Percentiles rank a stretch among this genome's conserved stretches.
Evolutionary conservation across 2,888 invertebrate species (phyloP).

Genomic region (Ophonus ardosiacus): DNA sequence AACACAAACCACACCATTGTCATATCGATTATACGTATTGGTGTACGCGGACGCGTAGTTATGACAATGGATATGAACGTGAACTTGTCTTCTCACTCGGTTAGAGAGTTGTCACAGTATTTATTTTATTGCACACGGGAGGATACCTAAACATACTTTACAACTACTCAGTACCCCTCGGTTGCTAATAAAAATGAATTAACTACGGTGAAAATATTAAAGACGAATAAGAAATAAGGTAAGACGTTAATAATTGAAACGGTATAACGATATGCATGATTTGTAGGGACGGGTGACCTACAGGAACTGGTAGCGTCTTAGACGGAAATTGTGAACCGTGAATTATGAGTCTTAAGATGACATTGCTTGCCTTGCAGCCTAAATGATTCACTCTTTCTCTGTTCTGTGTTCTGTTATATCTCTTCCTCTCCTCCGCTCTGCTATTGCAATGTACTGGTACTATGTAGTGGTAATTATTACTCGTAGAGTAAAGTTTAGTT

Average conservation of each 20-base stretch:
- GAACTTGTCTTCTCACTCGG: background rate
- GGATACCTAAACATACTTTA: slow-evolving; percentile 68
- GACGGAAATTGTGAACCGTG: slow-evolving; percentile 61
- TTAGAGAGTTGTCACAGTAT: slow-evolving; percentile 76
- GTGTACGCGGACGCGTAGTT: background rate
- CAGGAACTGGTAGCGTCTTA: slow-evolving; percentile 58
- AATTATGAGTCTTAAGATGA: slow-evolving; percentile 62
- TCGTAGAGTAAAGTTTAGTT: background rate
- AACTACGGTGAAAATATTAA: slow-evolving; percentile 74
- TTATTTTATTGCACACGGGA: slow-evolving; percentile 79
- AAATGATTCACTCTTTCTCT: background rate
- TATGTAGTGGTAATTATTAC: background rate
- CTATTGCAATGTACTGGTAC: background rate
- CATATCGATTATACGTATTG: slow-evolving; percentile 55
- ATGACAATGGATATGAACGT: slow-evolving; percentile 6
- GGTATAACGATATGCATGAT: background rate
- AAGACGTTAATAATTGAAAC: background rate
- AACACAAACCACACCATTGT: slow-evolving; percentile 59
- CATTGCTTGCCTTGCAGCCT: background rate
- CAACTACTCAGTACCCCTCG: slow-evolving; percentile 73
- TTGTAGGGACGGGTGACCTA: slow-evolving; percentile 49
- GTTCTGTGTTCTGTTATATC: too few relatives aligned
- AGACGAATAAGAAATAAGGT: background rate
- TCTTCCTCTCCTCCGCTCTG: too few relatives aligned
- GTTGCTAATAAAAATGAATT: slow-evolving; percentile 75